These are phyloP conservation scores for Drosophila suzukii DNA, from an alignment of 1,140 invertebrate genomes.

Conservation along the genomic window DNA sequence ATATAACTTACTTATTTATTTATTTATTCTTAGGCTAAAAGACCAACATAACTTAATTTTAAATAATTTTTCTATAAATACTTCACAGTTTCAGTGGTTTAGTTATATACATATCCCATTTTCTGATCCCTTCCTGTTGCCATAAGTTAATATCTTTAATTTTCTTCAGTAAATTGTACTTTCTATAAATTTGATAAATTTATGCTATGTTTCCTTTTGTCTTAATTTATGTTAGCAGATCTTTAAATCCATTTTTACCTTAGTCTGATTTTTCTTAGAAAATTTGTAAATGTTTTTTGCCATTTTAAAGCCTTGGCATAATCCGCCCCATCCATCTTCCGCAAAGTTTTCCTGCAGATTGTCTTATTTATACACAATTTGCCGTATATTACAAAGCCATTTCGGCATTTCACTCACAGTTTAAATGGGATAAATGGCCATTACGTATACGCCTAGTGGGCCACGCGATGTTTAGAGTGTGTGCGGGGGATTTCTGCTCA, in stretches of 20 bases:
- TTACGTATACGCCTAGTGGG: constrained; percentile 64
- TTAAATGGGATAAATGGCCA: constrained; percentile 46
- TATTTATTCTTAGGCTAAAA: too few relatives aligned
- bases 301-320: not conserved
- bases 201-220: not conserved
- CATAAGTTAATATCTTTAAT: not conserved
- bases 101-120: too few relatives aligned
- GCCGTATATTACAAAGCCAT: constrained; percentile 40
- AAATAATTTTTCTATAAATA: too few relatives aligned
- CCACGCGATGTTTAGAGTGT: constrained; percentile 1
- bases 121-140: not conserved
- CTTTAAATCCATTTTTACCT: not conserved
- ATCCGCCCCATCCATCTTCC: constrained; percentile 22
- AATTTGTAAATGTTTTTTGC: constrained; percentile 16
- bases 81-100: too few relatives aligned
- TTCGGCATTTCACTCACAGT: constrained; percentile 47
- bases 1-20: too few relatives aligned
- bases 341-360: constrained; percentile 1
- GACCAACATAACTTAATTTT: too few relatives aligned
- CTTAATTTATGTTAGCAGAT: not conserved
- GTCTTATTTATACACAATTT: constrained; percentile 39
- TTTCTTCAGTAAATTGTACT: not conserved
- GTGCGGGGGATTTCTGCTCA: constrained; percentile 13
- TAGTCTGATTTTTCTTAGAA: too few relatives aligned
- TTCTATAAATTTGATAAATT: not conserved